These are phyloP conservation scores for Cottus gobio DNA, from an alignment of 2,113 vertebrate genomes.

Conservation along the genomic window DNA sequence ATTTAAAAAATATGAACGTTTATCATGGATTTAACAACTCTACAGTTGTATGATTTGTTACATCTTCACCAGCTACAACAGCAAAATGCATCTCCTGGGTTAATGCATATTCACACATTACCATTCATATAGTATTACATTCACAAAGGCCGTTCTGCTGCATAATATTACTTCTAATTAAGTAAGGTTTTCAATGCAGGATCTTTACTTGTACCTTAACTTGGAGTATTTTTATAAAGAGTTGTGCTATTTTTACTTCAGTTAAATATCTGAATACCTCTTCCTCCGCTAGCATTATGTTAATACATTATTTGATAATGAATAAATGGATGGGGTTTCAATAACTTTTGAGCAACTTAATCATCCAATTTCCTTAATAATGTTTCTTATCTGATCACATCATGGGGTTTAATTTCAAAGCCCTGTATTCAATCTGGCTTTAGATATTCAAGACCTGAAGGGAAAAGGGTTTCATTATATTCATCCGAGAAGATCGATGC, in stretches of 20 bases:
- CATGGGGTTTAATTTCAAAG: constrained; percentile 2
- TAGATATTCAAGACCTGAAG: constrained; percentile 4
- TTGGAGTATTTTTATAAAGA: not conserved
- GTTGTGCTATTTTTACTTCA: not conserved
- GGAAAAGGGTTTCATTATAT: constrained; percentile 29
- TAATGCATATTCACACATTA: not conserved
- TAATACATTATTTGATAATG: not conserved
- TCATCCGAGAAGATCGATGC: not conserved
- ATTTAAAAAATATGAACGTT: not conserved
- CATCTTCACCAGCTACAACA: not conserved
- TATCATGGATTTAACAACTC: not conserved
- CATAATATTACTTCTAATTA: not conserved
- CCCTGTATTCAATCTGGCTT: constrained; percentile 15
- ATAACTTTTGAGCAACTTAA: constrained; percentile 22
- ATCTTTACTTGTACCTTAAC: not conserved
- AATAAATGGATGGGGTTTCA: not conserved
- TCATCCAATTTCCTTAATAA: constrained; percentile 19
- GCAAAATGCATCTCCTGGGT: not conserved
- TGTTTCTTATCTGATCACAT: constrained; percentile 9
- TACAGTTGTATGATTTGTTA: not conserved
- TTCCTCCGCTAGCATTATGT: not conserved
- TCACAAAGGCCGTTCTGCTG: not conserved
- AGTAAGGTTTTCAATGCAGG: not conserved
- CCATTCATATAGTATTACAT: not conserved
- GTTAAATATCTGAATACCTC: not conserved